These are phyloP conservation scores for Oreohelix idahoensis DNA, from an alignment of 1,140 invertebrate genomes.

Conservation along the genomic window DNA sequence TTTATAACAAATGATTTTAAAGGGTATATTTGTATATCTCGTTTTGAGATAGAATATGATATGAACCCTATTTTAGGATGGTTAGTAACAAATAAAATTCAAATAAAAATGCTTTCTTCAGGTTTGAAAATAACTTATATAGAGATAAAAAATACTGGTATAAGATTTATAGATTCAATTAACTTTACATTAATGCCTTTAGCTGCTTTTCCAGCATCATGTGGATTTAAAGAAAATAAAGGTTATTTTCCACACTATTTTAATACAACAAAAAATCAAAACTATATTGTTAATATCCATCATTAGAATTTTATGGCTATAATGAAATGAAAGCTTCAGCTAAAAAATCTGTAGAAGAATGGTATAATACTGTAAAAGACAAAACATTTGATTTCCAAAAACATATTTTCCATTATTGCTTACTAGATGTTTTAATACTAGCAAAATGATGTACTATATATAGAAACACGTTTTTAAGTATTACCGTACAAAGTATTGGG, in stretches of 20 bases:
- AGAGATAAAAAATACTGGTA: neutral
- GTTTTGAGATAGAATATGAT: neutral
- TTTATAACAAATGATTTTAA: neutral
- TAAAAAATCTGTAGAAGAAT: neutral
- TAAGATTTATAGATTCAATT: too few relatives aligned
- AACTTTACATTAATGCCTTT: too few relatives aligned
- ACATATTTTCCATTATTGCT: neutral
- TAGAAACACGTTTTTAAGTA: too few relatives aligned
- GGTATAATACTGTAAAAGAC: neutral
- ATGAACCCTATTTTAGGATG: neutral
- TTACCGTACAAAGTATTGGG: too few relatives aligned
- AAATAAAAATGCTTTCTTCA: neutral
- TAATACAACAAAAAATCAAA: constrained; percentile 1
- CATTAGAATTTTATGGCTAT: neutral
- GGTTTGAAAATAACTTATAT: constrained; percentile 4
- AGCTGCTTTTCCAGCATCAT: neutral
- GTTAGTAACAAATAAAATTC: neutral
- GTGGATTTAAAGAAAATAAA: neutral
- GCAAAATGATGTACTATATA: too few relatives aligned
- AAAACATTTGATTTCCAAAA: neutral
- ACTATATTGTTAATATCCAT: neutral
- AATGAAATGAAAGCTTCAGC: neutral
- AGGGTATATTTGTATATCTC: neutral
- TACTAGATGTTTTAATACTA: constrained; percentile 6
- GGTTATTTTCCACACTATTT: constrained; percentile 6